Evolutionary conservation across 2,797 vertebrate genomes (phyloP).

Genomic region (Geotrypetes seraphini): DNA sequence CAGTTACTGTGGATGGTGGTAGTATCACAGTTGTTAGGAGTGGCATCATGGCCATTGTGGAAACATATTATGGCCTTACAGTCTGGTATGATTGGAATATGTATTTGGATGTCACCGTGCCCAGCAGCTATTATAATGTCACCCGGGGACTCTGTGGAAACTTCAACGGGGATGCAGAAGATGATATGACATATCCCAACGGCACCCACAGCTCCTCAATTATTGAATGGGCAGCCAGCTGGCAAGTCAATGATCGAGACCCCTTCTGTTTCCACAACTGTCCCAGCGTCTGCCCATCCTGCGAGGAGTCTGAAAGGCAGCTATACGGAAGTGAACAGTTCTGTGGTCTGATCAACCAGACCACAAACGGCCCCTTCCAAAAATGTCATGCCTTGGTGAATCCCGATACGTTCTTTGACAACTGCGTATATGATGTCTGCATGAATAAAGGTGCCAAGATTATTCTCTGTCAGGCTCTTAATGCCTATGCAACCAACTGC

Average conservation of each 20-base stretch:
- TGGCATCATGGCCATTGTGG: constrained; percentile 8
- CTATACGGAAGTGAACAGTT: background rate
- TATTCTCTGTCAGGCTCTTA: constrained; percentile 10
- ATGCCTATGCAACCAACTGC: constrained; percentile 18
- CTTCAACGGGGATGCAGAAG: constrained; percentile 30
- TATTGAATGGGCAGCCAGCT: constrained; percentile 27
- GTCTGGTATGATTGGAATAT: constrained; percentile 33
- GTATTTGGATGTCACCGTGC: constrained; percentile 35
- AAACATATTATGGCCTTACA: constrained; percentile 36
- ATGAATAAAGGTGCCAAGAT: background rate
- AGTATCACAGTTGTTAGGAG: constrained; percentile 26
- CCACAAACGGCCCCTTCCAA: constrained; percentile 5
- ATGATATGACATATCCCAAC: constrained; percentile 8
- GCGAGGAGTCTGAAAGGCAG: background rate
- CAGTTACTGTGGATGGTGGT: constrained; percentile 18
- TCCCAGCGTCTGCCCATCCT: constrained; percentile 11
- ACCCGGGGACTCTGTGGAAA: constrained; percentile 57
- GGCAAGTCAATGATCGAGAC: constrained; percentile 26
- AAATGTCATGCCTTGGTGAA: constrained; percentile 14
- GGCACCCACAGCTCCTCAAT: background rate
- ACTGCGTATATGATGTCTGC: constrained; percentile 30
- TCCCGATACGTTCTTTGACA: background rate
- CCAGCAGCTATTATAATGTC: constrained; percentile 55
- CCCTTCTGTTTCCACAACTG: constrained; percentile 27
- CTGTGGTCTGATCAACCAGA: constrained; percentile 18